These are phyloP conservation scores for Taenioides sp. DNA, from an alignment of 2,797 vertebrate genomes.

Conservation along the genomic window DNA sequence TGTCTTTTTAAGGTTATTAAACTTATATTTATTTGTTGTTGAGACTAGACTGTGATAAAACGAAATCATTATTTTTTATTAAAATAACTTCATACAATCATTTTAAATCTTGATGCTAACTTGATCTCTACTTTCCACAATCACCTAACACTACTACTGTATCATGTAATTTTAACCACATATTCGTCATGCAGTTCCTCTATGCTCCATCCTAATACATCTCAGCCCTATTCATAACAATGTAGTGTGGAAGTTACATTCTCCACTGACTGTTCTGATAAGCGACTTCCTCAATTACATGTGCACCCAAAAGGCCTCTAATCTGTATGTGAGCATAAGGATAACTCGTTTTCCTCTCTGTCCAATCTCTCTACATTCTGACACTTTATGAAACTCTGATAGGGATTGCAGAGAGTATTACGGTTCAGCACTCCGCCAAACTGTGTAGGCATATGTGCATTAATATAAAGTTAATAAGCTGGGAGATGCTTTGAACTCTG, in stretches of 20 bases:
- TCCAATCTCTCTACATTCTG: conserved; percentile 44
- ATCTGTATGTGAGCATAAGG: conserved; percentile 66
- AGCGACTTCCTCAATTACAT: conserved; percentile 65
- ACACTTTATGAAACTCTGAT: conserved; percentile 60
- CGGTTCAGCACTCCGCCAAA: conserved; percentile 8
- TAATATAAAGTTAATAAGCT: conserved; percentile 32
- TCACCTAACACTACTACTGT: background rate
- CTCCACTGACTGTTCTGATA: conserved; percentile 52
- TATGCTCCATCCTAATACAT: conserved; percentile 19
- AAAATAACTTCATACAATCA: too few relatives aligned
- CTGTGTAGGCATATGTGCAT: conserved; percentile 9
- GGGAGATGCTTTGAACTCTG: background rate
- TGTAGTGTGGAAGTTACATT: conserved; percentile 43
- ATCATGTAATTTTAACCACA: background rate
- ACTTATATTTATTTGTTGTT: too few relatives aligned
- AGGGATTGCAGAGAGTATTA: conserved; percentile 63
- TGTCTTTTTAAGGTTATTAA: too few relatives aligned
- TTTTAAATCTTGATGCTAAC: too few relatives aligned
- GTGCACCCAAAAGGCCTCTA: conserved; percentile 58
- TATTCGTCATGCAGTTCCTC: conserved; percentile 2
- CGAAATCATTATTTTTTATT: too few relatives aligned
- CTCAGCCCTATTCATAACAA: conserved; percentile 47
- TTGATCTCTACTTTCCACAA: too few relatives aligned
- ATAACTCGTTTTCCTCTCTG: conserved; percentile 55
- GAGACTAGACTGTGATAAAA: too few relatives aligned